Base-by-base conservation (phyloP, 2,888 invertebrate species). In the Neoitamus cyanurus region DNA sequence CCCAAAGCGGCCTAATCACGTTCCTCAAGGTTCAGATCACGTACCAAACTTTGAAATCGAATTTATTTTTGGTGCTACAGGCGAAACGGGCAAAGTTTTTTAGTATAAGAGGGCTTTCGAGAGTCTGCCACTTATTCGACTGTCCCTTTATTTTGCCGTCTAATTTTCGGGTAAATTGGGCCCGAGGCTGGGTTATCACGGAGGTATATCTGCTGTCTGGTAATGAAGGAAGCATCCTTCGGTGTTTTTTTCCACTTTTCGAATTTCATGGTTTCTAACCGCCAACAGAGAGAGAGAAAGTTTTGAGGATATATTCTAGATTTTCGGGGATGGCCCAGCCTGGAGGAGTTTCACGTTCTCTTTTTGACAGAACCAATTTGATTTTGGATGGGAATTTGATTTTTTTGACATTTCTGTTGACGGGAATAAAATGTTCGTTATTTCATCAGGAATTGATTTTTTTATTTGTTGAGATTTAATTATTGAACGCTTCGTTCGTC, bases 1-100 rank as follows among this genome's bases (percentile, higher is more conserved):
- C 42, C 83, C 46, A 75, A 48, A 83, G 83, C 73, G 73, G 84
- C 84, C 84, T 84, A 84, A 84, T 84, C 84, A 84, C 84, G 84
- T 84, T 80, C 70, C 78, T 72, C 42, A 84, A 72, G 80, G 80
- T 80, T 84, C 80, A 69, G 84, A 84, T 84, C 84, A 84, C 84
- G 84, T 84, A 69, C 70, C 84, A 80, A 80, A 80, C 48, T 80
- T 70, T 78, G 84, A 84, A 84, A 78, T 83, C 83, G 83, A 83
- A 83, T 83, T 83, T 83, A 83, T 70, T 83, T 72, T 42, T 72
- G 42, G 70, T 83, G 72, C 83, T 83, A 42, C 72, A 42, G 72
- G 83, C 80, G 34, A 80, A 80, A 80, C 58, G 80, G 77, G 80
- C 58, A 80, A 80, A 80, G 80, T 80, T 58, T 68, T 58, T 58